Percentiles rank a stretch among this genome's conserved stretches.
Conservation (phyloP, 2,888 invertebrate genomes). For the Tipula lateralis region DNA sequence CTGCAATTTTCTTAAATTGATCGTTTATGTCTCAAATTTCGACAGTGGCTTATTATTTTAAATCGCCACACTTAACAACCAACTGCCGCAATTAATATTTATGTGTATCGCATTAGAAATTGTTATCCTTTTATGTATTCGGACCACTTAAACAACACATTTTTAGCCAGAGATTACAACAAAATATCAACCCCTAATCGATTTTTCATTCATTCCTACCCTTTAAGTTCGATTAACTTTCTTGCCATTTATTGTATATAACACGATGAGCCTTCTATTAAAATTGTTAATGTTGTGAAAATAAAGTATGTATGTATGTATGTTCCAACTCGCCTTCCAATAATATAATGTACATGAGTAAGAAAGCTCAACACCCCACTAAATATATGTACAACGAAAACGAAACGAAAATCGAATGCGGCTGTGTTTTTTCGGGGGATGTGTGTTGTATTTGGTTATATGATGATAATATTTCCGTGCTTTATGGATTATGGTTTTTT, state of each 20-base stretch:
- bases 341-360: neutral
- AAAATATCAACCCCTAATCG: neutral
- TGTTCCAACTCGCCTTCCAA: neutral
- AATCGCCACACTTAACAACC: neutral
- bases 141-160: no score
- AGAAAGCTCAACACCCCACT: no score
- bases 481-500: neutral
- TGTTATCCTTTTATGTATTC: neutral
- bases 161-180: no score
- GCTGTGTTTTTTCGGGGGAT: neutral
- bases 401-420: neutral
- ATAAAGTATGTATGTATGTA: neutral
- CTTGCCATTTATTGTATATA: neutral
- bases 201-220: neutral
- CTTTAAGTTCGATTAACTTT: neutral
- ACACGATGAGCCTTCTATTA: neutral
- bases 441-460: neutral
- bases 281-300: neutral
- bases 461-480: neutral
- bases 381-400: neutral
- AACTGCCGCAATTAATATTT: neutral
- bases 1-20: no score
- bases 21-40: no score
- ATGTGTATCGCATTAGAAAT: neutral
- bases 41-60: neutral